phyloP scores from a whole-genome alignment of 2,113 vertebrate species.

The Corynorhinus townsendii region DNA sequence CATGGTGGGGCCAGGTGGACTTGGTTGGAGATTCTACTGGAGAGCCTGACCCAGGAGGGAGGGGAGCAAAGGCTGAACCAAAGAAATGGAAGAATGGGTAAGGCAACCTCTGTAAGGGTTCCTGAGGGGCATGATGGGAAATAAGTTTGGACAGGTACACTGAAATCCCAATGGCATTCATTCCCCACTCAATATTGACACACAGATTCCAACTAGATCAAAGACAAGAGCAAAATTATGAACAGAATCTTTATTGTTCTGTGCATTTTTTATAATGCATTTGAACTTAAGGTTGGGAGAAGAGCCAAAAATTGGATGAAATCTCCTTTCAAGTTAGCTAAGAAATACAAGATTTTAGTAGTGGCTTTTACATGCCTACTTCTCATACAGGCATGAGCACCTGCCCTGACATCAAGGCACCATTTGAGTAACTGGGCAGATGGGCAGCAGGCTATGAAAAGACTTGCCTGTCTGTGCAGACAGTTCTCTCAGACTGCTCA shows the following conservation, averaged over 20 bases:
- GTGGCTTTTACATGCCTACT: not conserved
- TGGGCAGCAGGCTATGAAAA: not conserved
- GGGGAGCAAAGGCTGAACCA: not conserved
- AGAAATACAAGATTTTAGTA: not conserved
- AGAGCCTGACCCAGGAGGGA: not conserved
- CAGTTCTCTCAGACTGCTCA: not conserved
- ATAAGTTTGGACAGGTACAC: not conserved
- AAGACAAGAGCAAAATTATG: not conserved
- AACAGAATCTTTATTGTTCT: slow-evolving; percentile 32
- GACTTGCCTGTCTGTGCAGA: not conserved
- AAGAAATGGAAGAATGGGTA: not conserved
- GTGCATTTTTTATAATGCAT: not conserved
- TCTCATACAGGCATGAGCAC: not conserved
- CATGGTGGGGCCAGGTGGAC: not conserved
- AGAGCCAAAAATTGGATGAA: not conserved
- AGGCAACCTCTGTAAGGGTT: not conserved
- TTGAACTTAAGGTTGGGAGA: not conserved
- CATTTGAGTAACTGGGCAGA: not conserved
- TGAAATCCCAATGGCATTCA: not conserved
- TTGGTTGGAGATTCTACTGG: not conserved
- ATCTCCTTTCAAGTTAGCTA: not conserved
- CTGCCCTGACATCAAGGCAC: not conserved
- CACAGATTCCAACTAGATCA: not conserved
- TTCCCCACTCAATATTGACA: not conserved
- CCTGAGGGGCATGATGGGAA: not conserved